A percentile compares a stretch with the other conserved stretches of the same genome.
Evolutionary conservation across 2,797 vertebrate genomes (phyloP).

Genomic region (Muraenolepis orangiensis): DNA sequence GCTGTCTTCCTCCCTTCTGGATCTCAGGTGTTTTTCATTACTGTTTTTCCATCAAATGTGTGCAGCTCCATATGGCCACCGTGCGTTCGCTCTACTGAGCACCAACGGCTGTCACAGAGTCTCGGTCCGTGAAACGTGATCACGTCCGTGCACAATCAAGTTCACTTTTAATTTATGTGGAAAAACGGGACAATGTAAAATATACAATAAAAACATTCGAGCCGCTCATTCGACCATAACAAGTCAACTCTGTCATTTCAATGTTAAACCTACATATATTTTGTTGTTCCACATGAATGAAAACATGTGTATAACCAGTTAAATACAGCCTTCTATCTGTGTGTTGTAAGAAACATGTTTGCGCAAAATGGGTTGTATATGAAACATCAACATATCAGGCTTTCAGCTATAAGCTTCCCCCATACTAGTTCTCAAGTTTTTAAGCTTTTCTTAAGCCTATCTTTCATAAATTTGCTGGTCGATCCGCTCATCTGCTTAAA

Average conservation of each 20-base stretch:
- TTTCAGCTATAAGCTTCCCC: too few species aligned
- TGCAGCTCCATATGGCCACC: constrained; percentile 15
- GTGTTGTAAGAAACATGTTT: too few species aligned
- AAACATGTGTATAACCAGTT: neutral
- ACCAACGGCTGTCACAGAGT: constrained; percentile 32
- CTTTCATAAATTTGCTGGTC: neutral
- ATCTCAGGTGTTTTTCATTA: constrained; percentile 67
- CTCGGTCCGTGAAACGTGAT: constrained; percentile 37
- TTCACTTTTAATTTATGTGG: constrained; percentile 42
- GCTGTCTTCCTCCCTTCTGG: constrained; percentile 43
- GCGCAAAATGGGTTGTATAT: too few species aligned
- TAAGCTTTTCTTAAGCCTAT: neutral
- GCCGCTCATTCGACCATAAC: neutral
- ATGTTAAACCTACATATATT: neutral
- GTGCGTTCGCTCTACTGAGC: constrained; percentile 34
- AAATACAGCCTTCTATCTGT: neutral
- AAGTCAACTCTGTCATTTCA: too few species aligned
- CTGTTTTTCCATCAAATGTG: constrained; percentile 29
- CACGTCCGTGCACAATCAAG: constrained; percentile 32
- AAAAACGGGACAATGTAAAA: neutral
- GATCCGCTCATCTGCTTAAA: neutral
- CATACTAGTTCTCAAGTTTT: neutral
- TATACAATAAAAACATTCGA: neutral
- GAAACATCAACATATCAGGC: too few species aligned
- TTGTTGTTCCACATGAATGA: neutral